Evolutionary conservation across 2,888 invertebrate species (phyloP), one percentile per base, ranked within the genome.

Genomic region (Metacarcinus magister): DNA sequence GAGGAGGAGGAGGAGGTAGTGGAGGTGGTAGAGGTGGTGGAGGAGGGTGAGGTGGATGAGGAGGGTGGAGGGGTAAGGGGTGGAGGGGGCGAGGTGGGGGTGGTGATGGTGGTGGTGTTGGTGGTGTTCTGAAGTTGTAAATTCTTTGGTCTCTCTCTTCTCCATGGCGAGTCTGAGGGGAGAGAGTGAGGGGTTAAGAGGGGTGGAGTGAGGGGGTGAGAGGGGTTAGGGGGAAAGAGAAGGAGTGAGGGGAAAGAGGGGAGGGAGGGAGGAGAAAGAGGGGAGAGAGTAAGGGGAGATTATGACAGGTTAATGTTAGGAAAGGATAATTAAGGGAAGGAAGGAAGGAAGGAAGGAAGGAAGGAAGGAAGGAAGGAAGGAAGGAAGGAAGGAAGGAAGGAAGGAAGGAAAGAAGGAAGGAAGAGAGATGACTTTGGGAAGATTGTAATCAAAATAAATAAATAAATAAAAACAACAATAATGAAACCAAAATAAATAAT

Each of bases 91-190:
- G 75, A 8, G 8, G 75, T 23, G n/a, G 75, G 4, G 0, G 75
- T 23, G 23, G n/a, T n/a, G 75, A n/a, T 75, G 75, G 28, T 75
- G n/a, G n/a, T 75, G n/a, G 75, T 75, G n/a, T n/a, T 75, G 75
- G 75, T n/a, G 75, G n/a, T n/a, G 23, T 23, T n/a, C 0, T 75
- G 23, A n/a, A 75, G 75, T 28, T 75, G 75, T 5, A 75, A 28
- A n/a, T 75, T 75, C n/a, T 75, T 75, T 19, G 75, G 75, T n/a
- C 75, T 75, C 28, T 75, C 75, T 75, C 75, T 67, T n/a, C 67
- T 23, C 75, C 75, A 19, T 8, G 75, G 75, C 23, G n/a, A 75
- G 28, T 75, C 75, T 75, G 75, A n/a, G 75, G 75, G 19, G 54
- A 54, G 13, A 54, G 8, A 13, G 54, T 10, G 54, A 54, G 13